Evolutionary conservation across 2,888 invertebrate species (phyloP), one percentile per base, ranked within the genome.

Genomic region (Cheilosia scutellata): DNA sequence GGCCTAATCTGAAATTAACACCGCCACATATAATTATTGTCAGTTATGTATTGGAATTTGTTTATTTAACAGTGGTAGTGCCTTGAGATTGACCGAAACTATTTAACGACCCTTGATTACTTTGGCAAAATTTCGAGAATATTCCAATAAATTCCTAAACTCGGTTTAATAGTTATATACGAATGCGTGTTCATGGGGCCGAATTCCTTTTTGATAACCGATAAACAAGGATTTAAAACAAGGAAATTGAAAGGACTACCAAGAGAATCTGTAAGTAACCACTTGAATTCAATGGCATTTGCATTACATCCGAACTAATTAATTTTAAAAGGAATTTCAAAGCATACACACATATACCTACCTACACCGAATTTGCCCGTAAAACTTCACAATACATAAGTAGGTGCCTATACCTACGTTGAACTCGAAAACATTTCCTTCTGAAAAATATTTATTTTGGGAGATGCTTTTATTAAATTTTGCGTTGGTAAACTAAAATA

Each of bases 1-100:
- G 20, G 20, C 55, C 70, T 60, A 60, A 65, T 58, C 65, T 65
- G 57, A 75, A 63, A 49, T 79, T 79, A 75, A 75, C 70, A 65
- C 7, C 25, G 57, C 37, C 68, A 25, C 51, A 65, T 75, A 66
- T 60, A 74, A 57, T 70, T 68, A 63, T 44, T 49, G 44, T 58
- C 53, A 58, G 31, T 65, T 65, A 53, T 74, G 40, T 63, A 47
- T 62, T 63, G 11, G n/a, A 9, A 33, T 72, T 53, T 31, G 29
- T 51, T 60, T 5, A 13, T 51, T 29, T 6, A 33, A 57, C 29
- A 60, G 37, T 70, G 20, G n/a, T 58, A 37, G 9, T 27, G 51
- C 65, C 65, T 66, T 66, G 40, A 37, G 37, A 37, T 53, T 4
- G 13, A n/a, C 25, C 2, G n/a, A 9, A n/a, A 49, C n/a, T 53